Base-by-base conservation (phyloP, 2,113 vertebrate species). In the Echinops telfairi region DNA sequence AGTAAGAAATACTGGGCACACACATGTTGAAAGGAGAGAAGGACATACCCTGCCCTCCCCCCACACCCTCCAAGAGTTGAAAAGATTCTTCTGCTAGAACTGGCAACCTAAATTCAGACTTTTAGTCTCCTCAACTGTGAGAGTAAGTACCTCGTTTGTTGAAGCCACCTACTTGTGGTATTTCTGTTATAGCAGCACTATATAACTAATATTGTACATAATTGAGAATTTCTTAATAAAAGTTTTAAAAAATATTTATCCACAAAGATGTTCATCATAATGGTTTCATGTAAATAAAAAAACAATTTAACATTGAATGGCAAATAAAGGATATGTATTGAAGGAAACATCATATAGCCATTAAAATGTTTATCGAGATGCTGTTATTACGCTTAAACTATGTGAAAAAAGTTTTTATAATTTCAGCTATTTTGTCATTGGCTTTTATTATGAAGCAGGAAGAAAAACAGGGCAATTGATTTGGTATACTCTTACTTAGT, bases 211-310 rank as follows among this genome's bases (percentile, higher is more conserved):
- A 64, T 2, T 8, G 23, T 64, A 2, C 27, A 80, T 9, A 88
- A 73, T 27, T 79, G 29, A 86, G 84, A 89, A 86, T 86, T 83
- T 71, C 29, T 75, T 38, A 89, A 93, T 31, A 83, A 93, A 36
- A 16, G 62, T 83, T 43, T 82, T n/a, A 93, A 83, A 87, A 10
- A 62, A 62, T 20, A 19, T 90, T 88, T 82, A 90, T 66, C 14
- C 57, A 81, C 33, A 92, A 92, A 88, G 53, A 84, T 53, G 6
- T 80, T 31, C n/a, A 71, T 43, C 47, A 79, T 33, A 53, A 71
- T 27, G 31, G 78, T 66, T 92, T 93, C 82, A 93, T 14, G 90
- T 25, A 88, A 81, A n/a, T n/a, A 83, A 95, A 91, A 86, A 64
- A 84, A 75, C 8, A 38, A 29, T 53, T 38, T 38, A 71, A 57